These are phyloP conservation scores for Pseudeuparius sepicola DNA, from an alignment of 2,888 invertebrate genomes.

Conservation along the genomic window DNA sequence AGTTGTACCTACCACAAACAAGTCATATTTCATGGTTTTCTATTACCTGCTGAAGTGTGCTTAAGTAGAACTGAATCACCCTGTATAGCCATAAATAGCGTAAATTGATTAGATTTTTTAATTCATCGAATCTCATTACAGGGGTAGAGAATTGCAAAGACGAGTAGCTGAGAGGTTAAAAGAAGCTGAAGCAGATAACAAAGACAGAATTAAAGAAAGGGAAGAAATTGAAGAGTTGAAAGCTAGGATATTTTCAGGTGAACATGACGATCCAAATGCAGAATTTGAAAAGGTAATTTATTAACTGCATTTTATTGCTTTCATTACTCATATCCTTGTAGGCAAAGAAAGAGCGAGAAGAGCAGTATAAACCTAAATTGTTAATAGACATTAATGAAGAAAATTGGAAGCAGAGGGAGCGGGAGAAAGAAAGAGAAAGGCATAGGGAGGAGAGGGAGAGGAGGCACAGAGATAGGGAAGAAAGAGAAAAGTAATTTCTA, in stretches of 20 bases:
- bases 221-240: constrained; percentile 80
- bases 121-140: too few relatives aligned
- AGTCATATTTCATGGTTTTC: too few relatives aligned
- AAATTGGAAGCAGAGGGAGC: constrained; percentile 49
- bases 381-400: constrained; percentile 61
- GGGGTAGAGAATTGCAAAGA: constrained; percentile 79
- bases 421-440: constrained; percentile 61
- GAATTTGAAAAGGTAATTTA: constrained; percentile 52
- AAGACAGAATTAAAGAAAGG: constrained; percentile 82
- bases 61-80: too few relatives aligned
- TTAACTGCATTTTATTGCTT: not conserved
- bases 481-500: constrained; percentile 34
- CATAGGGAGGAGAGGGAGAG: constrained; percentile 68
- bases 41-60: too few relatives aligned
- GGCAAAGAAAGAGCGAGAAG: constrained; percentile 66
- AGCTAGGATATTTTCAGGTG: constrained; percentile 60
- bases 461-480: constrained; percentile 36
- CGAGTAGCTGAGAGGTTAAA: constrained; percentile 86
- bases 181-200: constrained; percentile 85
- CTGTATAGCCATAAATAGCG: too few relatives aligned
- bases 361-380: constrained; percentile 73
- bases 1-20: too few relatives aligned
- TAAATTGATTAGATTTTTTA: too few relatives aligned
- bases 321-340: constrained; percentile 32
- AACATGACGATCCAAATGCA: constrained; percentile 51